Evolutionary conservation across 30 jellyfish, hydroid and myxozoan genomes (phyloP), one percentile per base, ranked within the genome.

Genomic region (Sanderia malayensis): DNA sequence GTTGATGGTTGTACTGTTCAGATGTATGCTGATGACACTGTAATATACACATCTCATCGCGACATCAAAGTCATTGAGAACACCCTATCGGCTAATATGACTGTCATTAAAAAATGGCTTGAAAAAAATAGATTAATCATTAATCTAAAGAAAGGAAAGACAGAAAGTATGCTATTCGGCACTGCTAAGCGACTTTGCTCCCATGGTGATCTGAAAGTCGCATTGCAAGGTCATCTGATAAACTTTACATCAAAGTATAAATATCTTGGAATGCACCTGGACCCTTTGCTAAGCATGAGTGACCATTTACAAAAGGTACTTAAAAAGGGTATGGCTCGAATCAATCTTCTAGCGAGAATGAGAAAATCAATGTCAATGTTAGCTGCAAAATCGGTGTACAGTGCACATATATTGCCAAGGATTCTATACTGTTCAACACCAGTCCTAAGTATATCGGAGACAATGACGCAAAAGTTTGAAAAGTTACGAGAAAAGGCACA

Each of bases 11-110:
- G 87, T 49, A 60, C 24, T 55, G 81, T 81, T 27, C 72, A 64
- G 46, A 30, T 70, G 61, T 81, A 53, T 69, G 94, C 94, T 34
- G 94, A 70, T 34, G 94, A 81, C 81, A 71, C 83, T 9, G 83
- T 71, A 9, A 46, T 71, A 2, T 71, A 71, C 46, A 23, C 55
- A 8, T 11, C 79, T 23, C 62, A 34, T 34, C 60, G 58, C 19
- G 60, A 63, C 70, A 21, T 71, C 70, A 4, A 22, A 23, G 80
- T 23, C 11, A 71, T 71, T 71, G 81, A 71, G 26, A 26, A 22
- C 15, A 23, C 76, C 28, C 49, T 71, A 17, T 29, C 60, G 60
- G 62, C 80, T 46, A 61, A 46, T 71, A 61, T 61, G 25, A 46
- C 60, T 24, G 31, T 20, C 11, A 52, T 71, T 2, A 46, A 71